Percentiles rank a stretch among this genome's conserved stretches.
phyloP scores from a whole-genome alignment of 2,888 invertebrate genomes.

The Brachypterus glaber region DNA sequence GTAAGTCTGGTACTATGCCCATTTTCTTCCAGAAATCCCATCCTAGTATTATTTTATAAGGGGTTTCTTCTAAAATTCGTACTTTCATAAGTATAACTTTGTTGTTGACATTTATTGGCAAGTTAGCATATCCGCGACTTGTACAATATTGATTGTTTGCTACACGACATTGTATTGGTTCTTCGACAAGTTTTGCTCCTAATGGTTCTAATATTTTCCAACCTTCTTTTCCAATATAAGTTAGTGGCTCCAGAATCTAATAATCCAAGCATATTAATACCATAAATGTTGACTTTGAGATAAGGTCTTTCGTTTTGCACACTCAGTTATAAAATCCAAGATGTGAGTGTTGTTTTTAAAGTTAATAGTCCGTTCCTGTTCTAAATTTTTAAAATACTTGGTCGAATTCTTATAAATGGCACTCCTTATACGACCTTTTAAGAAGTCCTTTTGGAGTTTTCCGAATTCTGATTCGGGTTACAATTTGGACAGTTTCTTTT shows the following conservation, averaged over 20 bases:
- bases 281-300: constrained; percentile 8
- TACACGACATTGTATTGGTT: constrained; percentile 2
- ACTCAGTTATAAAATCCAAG: constrained; percentile 4
- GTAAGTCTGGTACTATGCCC: neutral
- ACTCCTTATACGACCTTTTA: neutral
- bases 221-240: constrained; percentile 4
- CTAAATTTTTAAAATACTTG: too few relatives aligned
- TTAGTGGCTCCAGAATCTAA: constrained; percentile 4
- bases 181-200: neutral
- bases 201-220: neutral
- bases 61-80: neutral
- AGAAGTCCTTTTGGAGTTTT: constrained; percentile 8
- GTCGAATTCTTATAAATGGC: neutral
- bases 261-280: constrained; percentile 5
- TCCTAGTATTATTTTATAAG: neutral
- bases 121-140: constrained; percentile 1
- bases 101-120: neutral
- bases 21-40: neutral
- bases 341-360: neutral
- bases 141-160: constrained; percentile 3
- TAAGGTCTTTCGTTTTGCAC: constrained; percentile 13
- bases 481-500: constrained; percentile 6
- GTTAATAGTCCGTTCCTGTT: too few relatives aligned
- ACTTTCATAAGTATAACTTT: neutral
- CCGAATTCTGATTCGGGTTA: constrained; percentile 5